Evolutionary conservation across 2,888 invertebrate genomes (phyloP).

Genomic region (Euzophera pinguis): DNA sequence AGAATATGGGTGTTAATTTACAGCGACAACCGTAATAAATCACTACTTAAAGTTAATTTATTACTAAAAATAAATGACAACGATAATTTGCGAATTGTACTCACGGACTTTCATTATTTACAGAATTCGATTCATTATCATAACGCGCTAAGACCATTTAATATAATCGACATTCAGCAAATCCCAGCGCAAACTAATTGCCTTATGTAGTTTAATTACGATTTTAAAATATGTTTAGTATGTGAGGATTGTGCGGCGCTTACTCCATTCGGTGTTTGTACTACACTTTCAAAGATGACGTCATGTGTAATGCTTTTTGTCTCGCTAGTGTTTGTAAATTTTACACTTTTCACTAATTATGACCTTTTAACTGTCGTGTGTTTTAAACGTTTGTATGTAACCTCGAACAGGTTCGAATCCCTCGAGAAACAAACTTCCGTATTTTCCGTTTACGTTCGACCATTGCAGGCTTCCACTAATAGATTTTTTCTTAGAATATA

Average conservation of each 20-base stretch:
- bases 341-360: no score
- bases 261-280: neutral
- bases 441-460: no score
- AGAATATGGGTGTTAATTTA: no score
- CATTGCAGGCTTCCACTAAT: no score
- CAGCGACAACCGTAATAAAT: no score
- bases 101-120: constrained; percentile 5
- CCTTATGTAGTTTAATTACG: constrained; percentile 13
- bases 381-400: no score
- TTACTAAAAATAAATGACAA: no score
- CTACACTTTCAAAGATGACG: neutral
- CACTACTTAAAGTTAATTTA: no score
- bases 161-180: neutral
- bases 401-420: no score
- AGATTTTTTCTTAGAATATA: no score
- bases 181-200: neutral
- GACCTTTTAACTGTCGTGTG: no score
- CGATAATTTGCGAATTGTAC: neutral
- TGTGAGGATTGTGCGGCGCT: neutral
- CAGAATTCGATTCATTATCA: neutral
- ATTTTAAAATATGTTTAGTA: constrained; percentile 3
- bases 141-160: neutral
- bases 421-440: no score
- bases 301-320: neutral
- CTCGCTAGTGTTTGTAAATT: neutral